These are phyloP conservation scores for Deilephila porcellus DNA, from an alignment of 2,888 invertebrate genomes.

Conservation along the genomic window DNA sequence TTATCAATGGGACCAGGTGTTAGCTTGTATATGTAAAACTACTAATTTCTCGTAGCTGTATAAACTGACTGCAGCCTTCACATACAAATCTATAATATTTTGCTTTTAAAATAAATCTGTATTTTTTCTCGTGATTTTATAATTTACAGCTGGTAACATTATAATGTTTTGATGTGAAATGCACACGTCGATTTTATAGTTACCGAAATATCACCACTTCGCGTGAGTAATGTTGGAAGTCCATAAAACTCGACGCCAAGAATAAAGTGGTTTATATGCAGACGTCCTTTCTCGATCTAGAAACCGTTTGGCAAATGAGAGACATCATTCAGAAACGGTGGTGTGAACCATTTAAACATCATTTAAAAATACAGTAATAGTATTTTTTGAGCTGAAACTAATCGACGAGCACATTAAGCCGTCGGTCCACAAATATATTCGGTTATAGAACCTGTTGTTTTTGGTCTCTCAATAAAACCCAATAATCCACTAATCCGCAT, in stretches of 20 bases:
- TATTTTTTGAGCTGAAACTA: too few relatives aligned
- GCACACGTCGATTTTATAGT: slow-evolving; percentile 7
- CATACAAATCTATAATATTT: neutral
- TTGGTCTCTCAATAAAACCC: too few relatives aligned
- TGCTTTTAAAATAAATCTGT: neutral
- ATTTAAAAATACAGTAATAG: too few relatives aligned
- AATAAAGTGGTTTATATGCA: slow-evolving; percentile 20
- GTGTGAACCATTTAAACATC: too few relatives aligned
- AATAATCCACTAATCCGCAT: too few relatives aligned
- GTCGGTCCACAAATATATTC: too few relatives aligned
- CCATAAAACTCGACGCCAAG: slow-evolving; percentile 14
- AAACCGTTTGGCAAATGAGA: slow-evolving; percentile 13
- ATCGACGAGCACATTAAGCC: too few relatives aligned
- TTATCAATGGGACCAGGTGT: neutral
- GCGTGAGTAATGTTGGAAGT: slow-evolving; percentile 16
- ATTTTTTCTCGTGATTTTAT: neutral
- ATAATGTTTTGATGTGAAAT: slow-evolving; percentile 13
- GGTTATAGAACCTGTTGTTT: too few relatives aligned
- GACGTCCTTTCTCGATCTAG: slow-evolving; percentile 4
- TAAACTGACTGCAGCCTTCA: neutral
- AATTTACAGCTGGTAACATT: neutral
- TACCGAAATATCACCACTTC: slow-evolving; percentile 18
- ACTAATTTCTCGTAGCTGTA: neutral
- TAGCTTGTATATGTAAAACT: neutral
- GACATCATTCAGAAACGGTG: neutral